Conservation (phyloP, 1,140 invertebrate species). For the Acromyrmex heyeri region DNA sequence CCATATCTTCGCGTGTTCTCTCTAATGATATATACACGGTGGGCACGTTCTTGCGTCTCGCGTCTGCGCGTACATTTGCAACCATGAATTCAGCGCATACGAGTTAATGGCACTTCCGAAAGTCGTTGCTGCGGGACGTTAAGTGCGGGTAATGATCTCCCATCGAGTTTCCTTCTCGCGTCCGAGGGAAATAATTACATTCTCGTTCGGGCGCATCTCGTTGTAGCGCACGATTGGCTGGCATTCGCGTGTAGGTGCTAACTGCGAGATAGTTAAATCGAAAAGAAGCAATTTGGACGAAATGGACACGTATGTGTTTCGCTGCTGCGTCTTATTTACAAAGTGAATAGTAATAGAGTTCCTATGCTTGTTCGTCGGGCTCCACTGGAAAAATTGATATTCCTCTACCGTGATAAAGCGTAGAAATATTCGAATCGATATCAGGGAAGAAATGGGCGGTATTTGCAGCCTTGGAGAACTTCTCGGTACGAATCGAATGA, state of each 20-base stretch:
- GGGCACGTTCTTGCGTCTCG: conserved; percentile 45
- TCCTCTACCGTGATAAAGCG: conserved; percentile 5
- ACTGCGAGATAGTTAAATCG: conserved; percentile 26
- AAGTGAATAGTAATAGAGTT: conserved; percentile 27
- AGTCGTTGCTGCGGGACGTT: conserved; percentile 56
- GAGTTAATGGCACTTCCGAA: conserved; percentile 67
- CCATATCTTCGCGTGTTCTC: conserved; percentile 42
- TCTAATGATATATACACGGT: conserved; percentile 48
- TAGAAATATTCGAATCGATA: conserved; percentile 37
- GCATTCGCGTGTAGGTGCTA: background rate
- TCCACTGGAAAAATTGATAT: conserved; percentile 30
- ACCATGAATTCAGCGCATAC: conserved; percentile 2
- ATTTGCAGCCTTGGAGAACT: conserved; percentile 9
- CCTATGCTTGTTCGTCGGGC: background rate
- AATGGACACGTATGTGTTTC: background rate
- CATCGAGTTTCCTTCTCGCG: conserved; percentile 42
- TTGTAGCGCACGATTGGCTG: conserved; percentile 8
- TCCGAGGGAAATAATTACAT: conserved; percentile 60
- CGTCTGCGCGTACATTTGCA: conserved; percentile 32
- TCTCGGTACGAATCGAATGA: conserved; percentile 60
- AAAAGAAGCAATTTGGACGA: conserved; percentile 36
- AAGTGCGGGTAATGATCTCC: conserved; percentile 63
- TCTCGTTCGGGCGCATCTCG: conserved; percentile 47
- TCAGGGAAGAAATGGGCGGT: conserved; percentile 4
- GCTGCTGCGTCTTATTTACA: conserved; percentile 31